These are phyloP conservation scores for Volucella bombylans DNA, from an alignment of 2,888 invertebrate genomes.

Conservation along the genomic window DNA sequence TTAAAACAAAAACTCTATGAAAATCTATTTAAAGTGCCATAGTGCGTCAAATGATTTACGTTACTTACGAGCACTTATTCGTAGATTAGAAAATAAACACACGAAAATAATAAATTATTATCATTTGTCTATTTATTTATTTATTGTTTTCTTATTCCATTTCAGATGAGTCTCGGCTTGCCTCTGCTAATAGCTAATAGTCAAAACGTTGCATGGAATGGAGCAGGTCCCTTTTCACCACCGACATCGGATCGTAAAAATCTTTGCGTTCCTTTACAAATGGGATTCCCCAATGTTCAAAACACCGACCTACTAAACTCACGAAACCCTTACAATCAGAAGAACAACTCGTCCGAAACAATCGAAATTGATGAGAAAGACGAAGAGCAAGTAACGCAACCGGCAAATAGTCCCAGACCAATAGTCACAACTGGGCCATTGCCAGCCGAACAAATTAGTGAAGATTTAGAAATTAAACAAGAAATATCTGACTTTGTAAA, in stretches of 20 bases:
- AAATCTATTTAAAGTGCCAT: too few relatives aligned
- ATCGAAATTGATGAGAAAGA: constrained; percentile 69
- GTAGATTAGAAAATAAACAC: too few relatives aligned
- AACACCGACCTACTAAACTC: constrained; percentile 50
- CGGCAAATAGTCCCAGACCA: constrained; percentile 72
- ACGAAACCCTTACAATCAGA: constrained; percentile 52
- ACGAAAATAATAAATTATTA: background rate
- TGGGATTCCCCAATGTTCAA: constrained; percentile 74
- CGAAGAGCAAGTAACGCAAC: constrained; percentile 77
- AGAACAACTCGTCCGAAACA: constrained; percentile 51
- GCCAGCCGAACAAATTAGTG: constrained; percentile 67
- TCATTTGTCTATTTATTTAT: background rate
- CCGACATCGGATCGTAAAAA: constrained; percentile 76
- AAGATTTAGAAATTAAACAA: constrained; percentile 80
- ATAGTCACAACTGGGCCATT: constrained; percentile 44
- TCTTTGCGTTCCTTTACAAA: constrained; percentile 78
- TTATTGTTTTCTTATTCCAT: constrained; percentile 27
- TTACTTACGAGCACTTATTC: too few relatives aligned
- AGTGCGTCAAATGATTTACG: too few relatives aligned
- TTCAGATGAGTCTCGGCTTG: constrained; percentile 80
- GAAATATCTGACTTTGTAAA: constrained; percentile 80
- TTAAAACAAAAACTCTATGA: too few relatives aligned
- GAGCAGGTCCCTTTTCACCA: constrained; percentile 79
- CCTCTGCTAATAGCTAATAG: constrained; percentile 80
- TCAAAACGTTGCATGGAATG: constrained; percentile 80